Evolutionary conservation across 2,113 vertebrate genomes (phyloP), one percentile per base, ranked within the genome.

Genomic region (Archocentrus centrarchus): DNA sequence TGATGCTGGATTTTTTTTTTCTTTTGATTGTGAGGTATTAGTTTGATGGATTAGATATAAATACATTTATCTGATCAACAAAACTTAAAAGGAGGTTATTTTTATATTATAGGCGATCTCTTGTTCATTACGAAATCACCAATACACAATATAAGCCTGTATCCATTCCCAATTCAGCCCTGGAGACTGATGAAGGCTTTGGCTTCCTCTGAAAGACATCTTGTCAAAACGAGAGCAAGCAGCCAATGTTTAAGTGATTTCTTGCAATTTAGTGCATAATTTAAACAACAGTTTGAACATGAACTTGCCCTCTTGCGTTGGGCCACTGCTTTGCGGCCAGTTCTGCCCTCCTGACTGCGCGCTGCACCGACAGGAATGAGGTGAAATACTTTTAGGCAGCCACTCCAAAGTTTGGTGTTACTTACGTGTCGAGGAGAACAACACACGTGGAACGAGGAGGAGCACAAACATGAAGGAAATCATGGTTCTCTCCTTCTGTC

Each of bases 401-500:
- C 30, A 6, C 3, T 11, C 55, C 6, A 70, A 32, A 73, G 66
- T 70, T 70, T 3, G 66, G 35, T 35, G 63, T 24, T 93, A 95
- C 95, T 96, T 90, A 96, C 95, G 88, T 55, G 90, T 86, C 27
- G 85, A 82, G 62, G 93, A 94, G 85, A 92, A 35, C 22, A 91
- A 64, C 87, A 78, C 90, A 32, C 80, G 88, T 66, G 92, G 92
- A 82, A 84, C 70, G 10, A 95, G 62, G 39, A 94, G 81, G 61
- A 92, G 80, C 75, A 93, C 75, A 53, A 86, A 68, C 80, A 83
- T 55, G 81, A 89, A 86, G 91, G 59, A 32, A 32, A 90, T 86
- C 91, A 95, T 90, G 44, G 18, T 61, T 47, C 13, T 44, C 55
- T 61, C 35, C n/a, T 58, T 60, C 77, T 75, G 77, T 75, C 27